Base-by-base conservation (phyloP, 2,888 invertebrate species). In the Candidula unifasciata region DNA sequence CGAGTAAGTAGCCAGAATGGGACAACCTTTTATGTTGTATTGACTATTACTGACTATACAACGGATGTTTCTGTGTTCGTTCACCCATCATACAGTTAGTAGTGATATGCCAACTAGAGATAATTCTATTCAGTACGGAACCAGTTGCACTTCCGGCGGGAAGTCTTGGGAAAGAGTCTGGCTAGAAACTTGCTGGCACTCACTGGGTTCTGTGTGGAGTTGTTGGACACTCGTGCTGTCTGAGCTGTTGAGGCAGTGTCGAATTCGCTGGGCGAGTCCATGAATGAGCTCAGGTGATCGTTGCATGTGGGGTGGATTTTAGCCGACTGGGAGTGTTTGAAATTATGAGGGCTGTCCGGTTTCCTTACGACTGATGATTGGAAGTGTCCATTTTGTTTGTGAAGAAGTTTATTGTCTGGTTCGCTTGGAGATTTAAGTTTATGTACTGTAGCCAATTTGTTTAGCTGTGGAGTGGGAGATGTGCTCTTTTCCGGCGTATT, bases 101-200 rank as follows among this genome's bases (percentile, higher is more conserved):
- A n/a, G n/a, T 6, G n/a, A n/a, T n/a, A n/a, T 5, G 60, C 5
- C n/a, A 60, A 5, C 0, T 30, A 44, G 6, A 54, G 13, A 2
- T 10, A 21, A 52, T 13, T 24, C 27, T 52, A 73, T n/a, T 73
- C 73, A 13, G 44, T 13, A 54, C 68, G n/a, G 37, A 77, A 74
- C 83, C 83, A 83, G 64, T 21, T 78, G 24, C 74, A 71, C 3
- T 21, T 71, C 2, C 77, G 78, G 10, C 71, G 30, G 27, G 37
- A 69, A 10, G 69, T 27, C 35, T 78, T 77, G 21, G 83, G 83
- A n/a, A 83, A 37, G 57, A 83, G 69, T 33, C 27, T 83, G 69
- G 71, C 30, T 24, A 83, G 33, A 54, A 83, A 83, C 66, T 69
- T 54, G 44, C 27, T 57, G 10, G 77, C 60, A 8, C 69, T 78